Percentiles rank a stretch among this genome's conserved stretches.
Evolutionary conservation across 2,888 invertebrate species (phyloP).

Genomic region (Cordilura impudica): DNA sequence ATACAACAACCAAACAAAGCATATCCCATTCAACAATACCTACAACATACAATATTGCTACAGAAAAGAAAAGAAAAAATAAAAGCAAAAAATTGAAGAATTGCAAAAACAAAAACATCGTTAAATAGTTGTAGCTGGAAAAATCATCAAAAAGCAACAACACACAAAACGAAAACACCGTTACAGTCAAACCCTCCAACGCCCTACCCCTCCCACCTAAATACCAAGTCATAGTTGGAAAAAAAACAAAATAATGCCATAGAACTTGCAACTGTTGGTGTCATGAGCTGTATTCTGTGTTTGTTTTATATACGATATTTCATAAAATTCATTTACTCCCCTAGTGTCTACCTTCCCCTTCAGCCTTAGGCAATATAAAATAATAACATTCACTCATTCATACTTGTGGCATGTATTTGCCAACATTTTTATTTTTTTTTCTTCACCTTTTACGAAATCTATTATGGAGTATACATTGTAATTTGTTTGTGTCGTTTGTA

Average conservation of each 20-base stretch:
- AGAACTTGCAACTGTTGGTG: constrained; percentile 47
- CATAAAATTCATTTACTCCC: constrained; percentile 43
- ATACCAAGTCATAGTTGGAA: not conserved
- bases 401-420: constrained; percentile 5
- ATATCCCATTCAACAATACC: not conserved
- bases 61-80: not conserved
- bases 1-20: not conserved
- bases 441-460: not conserved
- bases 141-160: not conserved
- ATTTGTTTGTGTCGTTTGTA: not conserved
- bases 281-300: constrained; percentile 30
- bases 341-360: not conserved
- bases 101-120: constrained; percentile 1
- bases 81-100: not conserved
- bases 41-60: not conserved
- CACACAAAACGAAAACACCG: not conserved
- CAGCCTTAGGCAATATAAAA: not conserved
- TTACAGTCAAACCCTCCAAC: not conserved
- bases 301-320: constrained; percentile 1
- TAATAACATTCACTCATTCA: not conserved
- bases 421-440: not conserved
- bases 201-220: not conserved
- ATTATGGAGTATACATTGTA: not conserved
- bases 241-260: constrained; percentile 20
- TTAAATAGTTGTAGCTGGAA: constrained; percentile 18